Evolutionary conservation across 2,113 vertebrate species (phyloP), one percentile per base, ranked within the genome.

Genomic region (Phyllostomus hastatus): DNA sequence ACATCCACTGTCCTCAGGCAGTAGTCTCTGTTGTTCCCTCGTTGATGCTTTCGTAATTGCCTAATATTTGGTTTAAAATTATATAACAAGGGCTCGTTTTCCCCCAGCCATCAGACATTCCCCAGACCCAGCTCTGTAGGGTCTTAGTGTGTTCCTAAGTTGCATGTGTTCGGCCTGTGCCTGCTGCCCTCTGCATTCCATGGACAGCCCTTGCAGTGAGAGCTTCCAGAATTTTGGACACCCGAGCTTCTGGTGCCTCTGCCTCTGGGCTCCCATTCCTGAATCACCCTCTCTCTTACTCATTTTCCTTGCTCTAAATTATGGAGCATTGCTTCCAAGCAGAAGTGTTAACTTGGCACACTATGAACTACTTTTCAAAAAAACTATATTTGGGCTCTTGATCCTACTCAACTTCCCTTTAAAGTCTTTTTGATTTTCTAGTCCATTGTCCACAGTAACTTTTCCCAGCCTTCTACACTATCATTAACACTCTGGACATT

Each of bases 11-110:
- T 88, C 92, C 94, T 95, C 50, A 59, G 92, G 57, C 75, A 48
- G 79, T 64, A 46, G 85, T 76, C 92, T 88, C 52, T 91, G 50
- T 70, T 43, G n/a, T 83, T 96, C 81, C 61, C 67, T 96, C n/a
- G 33, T 66, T 64, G 79, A 72, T 73, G 79, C 61, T 93, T 52
- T 90, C 50, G 73, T 91, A 94, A 95, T 75, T 90, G 28, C 90
- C 20, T 94, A 54, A 73, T 54, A 79, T 96, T 90, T 61, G 91
- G 59, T 54, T 95, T 54, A 61, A 54, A 80, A 59, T 67, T 79
- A 75, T 50, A n/a, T 59, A 88, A 64, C n/a, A 80, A 80, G 50
- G 26, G 22, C 17, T 89, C 69, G 78, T 88, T 96, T 59, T 88
- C 4, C 64, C 69, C n/a, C 20, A 90, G 69, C 54, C 16, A 0